These are phyloP conservation scores for Acanthis flammea DNA, from an alignment of 2,797 vertebrate species.

Conservation along the genomic window DNA sequence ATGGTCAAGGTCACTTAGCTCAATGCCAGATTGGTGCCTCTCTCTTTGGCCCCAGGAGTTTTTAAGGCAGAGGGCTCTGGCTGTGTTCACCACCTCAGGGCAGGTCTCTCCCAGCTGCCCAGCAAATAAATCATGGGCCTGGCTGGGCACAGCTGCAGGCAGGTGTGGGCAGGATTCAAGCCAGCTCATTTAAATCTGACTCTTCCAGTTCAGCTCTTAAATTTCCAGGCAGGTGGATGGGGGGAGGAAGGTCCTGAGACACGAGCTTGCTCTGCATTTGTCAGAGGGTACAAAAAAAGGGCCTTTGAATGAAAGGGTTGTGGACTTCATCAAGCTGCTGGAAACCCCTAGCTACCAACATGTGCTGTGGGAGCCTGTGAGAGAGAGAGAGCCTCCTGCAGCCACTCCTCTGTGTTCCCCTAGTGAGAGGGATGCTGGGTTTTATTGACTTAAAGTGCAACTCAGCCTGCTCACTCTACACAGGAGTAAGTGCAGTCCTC, in stretches of 20 bases:
- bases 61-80: not conserved
- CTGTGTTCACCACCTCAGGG: accelerated
- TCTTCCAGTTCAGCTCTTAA: not conserved
- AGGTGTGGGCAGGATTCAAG: not conserved
- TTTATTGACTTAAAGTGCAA: not conserved
- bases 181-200: not conserved
- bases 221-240: not conserved
- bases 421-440: not conserved
- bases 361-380: not conserved
- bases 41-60: not conserved
- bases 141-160: not conserved
- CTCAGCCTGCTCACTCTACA: not conserved
- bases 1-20: not conserved
- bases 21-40: accelerated
- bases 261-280: accelerated
- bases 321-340: not conserved
- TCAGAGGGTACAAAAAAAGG: not conserved
- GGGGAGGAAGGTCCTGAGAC: not conserved
- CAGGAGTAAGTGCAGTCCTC: not conserved
- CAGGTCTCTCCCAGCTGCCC: not conserved
- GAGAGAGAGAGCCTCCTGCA: not conserved
- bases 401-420: not conserved
- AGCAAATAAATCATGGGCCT: not conserved
- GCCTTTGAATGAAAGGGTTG: not conserved
- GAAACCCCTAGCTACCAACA: not conserved